phyloP scores from a whole-genome alignment of 92 coral and sea anemone genomes.

The Siderastrea radians region DNA sequence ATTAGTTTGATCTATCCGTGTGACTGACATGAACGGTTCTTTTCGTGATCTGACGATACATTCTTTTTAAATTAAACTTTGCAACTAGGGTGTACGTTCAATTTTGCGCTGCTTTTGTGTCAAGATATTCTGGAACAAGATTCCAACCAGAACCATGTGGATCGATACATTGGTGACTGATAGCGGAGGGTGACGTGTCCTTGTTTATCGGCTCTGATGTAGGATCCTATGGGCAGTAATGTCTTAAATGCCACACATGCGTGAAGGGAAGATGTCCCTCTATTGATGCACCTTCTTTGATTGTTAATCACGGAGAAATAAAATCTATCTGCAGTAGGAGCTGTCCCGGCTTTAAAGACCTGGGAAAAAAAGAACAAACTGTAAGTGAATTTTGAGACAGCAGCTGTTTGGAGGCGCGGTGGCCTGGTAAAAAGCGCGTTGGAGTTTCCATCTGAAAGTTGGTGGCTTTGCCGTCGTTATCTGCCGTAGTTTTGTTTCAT shows the following conservation, averaged over 20 bases:
- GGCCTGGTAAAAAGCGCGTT: too few relatives aligned
- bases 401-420: too few relatives aligned
- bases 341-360: neutral
- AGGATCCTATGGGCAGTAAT: neutral
- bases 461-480: too few relatives aligned
- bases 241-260: neutral
- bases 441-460: too few relatives aligned
- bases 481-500: too few relatives aligned
- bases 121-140: conserved; percentile 16
- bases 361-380: neutral
- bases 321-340: neutral
- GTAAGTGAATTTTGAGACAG: too few relatives aligned
- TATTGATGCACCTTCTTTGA: neutral
- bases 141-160: conserved; percentile 22
- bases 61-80: too few relatives aligned
- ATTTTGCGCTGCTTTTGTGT: neutral
- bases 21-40: too few relatives aligned
- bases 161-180: neutral
- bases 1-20: too few relatives aligned
- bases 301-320: neutral
- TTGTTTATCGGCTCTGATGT: conserved; percentile 1
- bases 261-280: neutral
- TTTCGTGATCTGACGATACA: too few relatives aligned
- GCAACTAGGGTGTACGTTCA: neutral
- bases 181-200: conserved; percentile 4